Evolutionary conservation across 2,113 vertebrate species (phyloP).

Genomic region (zebrafish (Danio rerio)): GRCz12tu NC_133198.1:32452501-32453000

Average conservation of each 20-base stretch:
- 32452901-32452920: too few species aligned
- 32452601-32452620: constrained; percentile 95
- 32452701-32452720: background rate
- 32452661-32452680: background rate
- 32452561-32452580: constrained; percentile 97
- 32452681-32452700: constrained; percentile 11
- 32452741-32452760: constrained; percentile 30
- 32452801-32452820: background rate
- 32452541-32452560: constrained; percentile 98
- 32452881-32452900: too few species aligned
- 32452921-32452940: too few species aligned
- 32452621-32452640: constrained; percentile 77
- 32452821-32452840: too few species aligned
- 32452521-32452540: constrained; percentile 98
- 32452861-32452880: too few species aligned
- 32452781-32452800: constrained; percentile 46
- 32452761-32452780: constrained; percentile 52
- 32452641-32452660: background rate
- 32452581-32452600: constrained; percentile 98
- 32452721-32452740: constrained; percentile 42
- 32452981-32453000: too few species aligned
- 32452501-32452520: constrained; percentile 98
- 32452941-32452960: too few species aligned
- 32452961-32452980: too few species aligned
- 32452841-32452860: too few species aligned